Evolutionary conservation across 2,797 vertebrate species (phyloP), one percentile per base, ranked within the genome.

Genomic region (Microchirus variegatus): DNA sequence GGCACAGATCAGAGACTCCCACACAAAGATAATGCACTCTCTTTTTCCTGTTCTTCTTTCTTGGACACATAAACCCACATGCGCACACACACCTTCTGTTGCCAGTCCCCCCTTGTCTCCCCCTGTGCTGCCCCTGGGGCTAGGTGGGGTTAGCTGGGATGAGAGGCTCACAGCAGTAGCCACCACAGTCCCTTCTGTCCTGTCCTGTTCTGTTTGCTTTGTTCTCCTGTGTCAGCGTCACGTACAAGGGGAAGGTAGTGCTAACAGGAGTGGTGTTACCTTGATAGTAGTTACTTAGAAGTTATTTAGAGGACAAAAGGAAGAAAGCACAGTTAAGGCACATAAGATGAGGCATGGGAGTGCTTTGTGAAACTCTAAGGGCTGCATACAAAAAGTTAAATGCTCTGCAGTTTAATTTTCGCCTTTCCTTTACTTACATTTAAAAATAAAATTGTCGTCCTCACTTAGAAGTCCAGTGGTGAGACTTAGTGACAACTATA

Each of bases 131-230:
- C 82, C 87, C 88, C 83, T 65, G 78, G 80, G 87, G 84, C 85
- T 75, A 79, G 83, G 78, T 83, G 85, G 82, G 87, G 84, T 88
- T 84, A 84, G 78, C 55, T 13, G 64, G 78, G 77, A 85, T 75
- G 83, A 84, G 83, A 88, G 73, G 60, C 72, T 58, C 87, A 4
- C 90, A 88, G 87, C 85, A 78, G 89, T 85, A 36, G 79, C 70
- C 86, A 81, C 82, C 79, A 72, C 74, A 62, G 75, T 87, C 83
- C 89, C 90, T 89, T 91, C 90, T 90, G 90, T 83, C 74, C 83
- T 75, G 54, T 80, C 72, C 77, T 75, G 75, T 83, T 77, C 77
- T 75, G 77, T 84, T 77, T 75, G 76, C 82, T 80, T 72, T 88
- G 69, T 78, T 80, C 84, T 81, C 63, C 45, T 74, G 70, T 73